Percentiles rank a stretch among this genome's conserved stretches.
Conservation (phyloP, 2,113 vertebrate genomes). For the Verasper variegatus region DNA sequence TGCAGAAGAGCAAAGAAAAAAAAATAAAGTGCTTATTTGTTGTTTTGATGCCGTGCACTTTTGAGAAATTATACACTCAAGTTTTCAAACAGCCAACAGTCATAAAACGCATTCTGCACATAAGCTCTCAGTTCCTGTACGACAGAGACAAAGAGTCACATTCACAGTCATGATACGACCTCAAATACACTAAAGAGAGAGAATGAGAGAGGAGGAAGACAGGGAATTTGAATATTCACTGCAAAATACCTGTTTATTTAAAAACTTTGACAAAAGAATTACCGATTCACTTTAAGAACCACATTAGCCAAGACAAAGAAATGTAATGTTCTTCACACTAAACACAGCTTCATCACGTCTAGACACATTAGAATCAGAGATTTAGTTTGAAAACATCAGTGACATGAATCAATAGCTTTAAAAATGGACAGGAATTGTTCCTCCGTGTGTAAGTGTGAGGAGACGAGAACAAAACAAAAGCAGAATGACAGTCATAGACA, state of each 20-base stretch:
- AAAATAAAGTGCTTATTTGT: constrained; percentile 47
- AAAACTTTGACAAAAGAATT: neutral
- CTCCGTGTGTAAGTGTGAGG: constrained; percentile 28
- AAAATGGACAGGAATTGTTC: constrained; percentile 38
- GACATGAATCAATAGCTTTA: constrained; percentile 23
- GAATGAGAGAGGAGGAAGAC: constrained; percentile 4
- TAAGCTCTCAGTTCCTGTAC: constrained; percentile 14
- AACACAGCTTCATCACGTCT: too few relatives aligned
- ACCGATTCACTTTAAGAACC: neutral
- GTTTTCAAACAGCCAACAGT: constrained; percentile 35
- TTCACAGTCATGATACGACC: constrained; percentile 22
- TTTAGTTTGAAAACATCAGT: constrained; percentile 27
- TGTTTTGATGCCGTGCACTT: constrained; percentile 42
- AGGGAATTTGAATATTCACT: constrained; percentile 4
- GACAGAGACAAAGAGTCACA: constrained; percentile 14
- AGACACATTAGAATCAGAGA: neutral
- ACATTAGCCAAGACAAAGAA: constrained; percentile 10
- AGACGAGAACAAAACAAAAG: constrained; percentile 31
- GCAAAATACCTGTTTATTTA: neutral
- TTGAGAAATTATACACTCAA: constrained; percentile 55
- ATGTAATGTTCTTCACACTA: neutral
- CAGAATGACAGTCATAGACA: constrained; percentile 36
- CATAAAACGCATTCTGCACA: constrained; percentile 36
- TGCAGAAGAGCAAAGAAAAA: constrained; percentile 31
- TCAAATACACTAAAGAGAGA: constrained; percentile 18